Base-by-base conservation (phyloP, 1,140 invertebrate genomes). In the Drosophila sulfurigaster region DNA sequence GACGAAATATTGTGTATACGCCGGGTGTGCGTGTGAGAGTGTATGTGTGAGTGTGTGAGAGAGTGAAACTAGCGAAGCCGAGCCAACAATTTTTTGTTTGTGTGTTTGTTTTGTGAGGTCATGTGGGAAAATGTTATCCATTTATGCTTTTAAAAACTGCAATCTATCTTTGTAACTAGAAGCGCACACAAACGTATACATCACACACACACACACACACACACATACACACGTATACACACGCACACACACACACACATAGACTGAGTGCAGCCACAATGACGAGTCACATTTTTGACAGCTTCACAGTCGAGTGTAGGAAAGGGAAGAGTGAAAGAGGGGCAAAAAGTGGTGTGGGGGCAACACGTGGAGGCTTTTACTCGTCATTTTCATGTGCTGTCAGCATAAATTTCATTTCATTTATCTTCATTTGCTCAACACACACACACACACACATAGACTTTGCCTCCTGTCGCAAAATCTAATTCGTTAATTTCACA, bases 401-500 rank as follows among this genome's bases (percentile, higher is more conserved):
- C 83, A 89, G 80, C 81, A 81, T 66, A 79, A 75, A 83, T 88
- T 85, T 65, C 59, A 81, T 88, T 89, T 85, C 81, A 89, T 88
- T 89, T 88, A 85, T 88, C 85, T 90, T 88, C 85, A 88, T 88
- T 88, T 88, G 57, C 71, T 8, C 30, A 35, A 68, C 35, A 82
- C 48, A 64, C 51, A 65, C 64, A 57, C 54, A 43, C 20, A 59
- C 11, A 57, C 13, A 66, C 30, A 68, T 41, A 25, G 20, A 43
- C 3, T 43, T 11, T n/a, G n/a, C 5, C 11, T 43, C 4, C 5
- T 43, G 41, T 43, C 11, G 81, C 35, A 73, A 80, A 58, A 75
- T 75, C 88, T 74, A 89, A 85, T 81, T 76, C 85, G 86, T 89
- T 89, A 88, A 88, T 88, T 88, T 85, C 75, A 75, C 74, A 81